phyloP scores from a whole-genome alignment of 2,113 vertebrate genomes.

The Gopherus flavomarginatus region DNA sequence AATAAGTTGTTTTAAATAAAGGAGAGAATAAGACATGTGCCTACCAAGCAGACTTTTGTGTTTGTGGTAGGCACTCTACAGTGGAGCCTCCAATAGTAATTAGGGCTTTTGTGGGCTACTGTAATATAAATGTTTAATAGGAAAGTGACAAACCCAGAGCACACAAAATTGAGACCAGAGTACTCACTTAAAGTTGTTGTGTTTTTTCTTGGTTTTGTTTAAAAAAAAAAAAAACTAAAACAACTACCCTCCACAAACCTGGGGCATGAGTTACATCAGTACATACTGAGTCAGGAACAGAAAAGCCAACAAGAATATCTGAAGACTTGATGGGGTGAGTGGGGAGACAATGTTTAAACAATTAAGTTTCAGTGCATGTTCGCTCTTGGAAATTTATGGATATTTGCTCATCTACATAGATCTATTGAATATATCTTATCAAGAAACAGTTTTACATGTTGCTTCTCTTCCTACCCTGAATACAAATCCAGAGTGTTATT shows the following conservation, averaged over 20 bases:
- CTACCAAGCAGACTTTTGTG: too few species aligned
- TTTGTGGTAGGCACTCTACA: too few species aligned
- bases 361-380: not conserved
- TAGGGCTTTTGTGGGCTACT: not conserved
- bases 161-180: too few species aligned
- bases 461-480: not conserved
- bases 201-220: too few species aligned
- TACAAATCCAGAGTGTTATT: not conserved
- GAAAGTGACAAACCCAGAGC: rapidly evolving
- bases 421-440: not conserved
- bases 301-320: not conserved
- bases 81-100: not conserved
- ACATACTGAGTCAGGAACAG: not conserved
- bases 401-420: not conserved
- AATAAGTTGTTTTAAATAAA: not conserved
- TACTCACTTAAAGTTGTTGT: not conserved
- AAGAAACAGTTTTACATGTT: not conserved
- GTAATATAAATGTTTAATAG: not conserved
- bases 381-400: not conserved
- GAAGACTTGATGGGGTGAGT: not conserved
- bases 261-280: not conserved
- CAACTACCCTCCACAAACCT: not conserved
- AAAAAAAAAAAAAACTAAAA: too few species aligned
- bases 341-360: not conserved
- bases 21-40: too few species aligned